These are phyloP conservation scores for Psittacula cyanocephala DNA, from an alignment of 2,113 vertebrate genomes.

Conservation along the genomic window DNA sequence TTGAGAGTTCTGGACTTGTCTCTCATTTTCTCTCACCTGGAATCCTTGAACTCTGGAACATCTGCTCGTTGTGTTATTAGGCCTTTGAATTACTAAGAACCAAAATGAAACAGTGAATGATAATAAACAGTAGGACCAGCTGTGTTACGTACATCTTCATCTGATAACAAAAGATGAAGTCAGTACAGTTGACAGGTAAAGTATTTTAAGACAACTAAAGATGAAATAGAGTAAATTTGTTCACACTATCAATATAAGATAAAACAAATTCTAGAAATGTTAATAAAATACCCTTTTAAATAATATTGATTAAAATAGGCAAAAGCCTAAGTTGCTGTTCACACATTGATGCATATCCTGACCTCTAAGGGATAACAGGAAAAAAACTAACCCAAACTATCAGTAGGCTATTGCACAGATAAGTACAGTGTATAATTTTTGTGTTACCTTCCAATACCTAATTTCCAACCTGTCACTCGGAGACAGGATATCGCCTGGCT, in stretches of 20 bases:
- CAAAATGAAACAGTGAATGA: not conserved
- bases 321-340: not conserved
- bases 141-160: not conserved
- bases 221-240: not conserved
- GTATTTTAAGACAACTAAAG: not conserved
- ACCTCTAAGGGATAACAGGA: not conserved
- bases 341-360: fast-evolving
- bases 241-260: not conserved
- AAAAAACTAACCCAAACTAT: not conserved
- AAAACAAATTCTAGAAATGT: not conserved
- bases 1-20: too few species aligned
- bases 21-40: too few species aligned
- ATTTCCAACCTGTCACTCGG: not conserved
- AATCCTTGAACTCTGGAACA: too few species aligned
- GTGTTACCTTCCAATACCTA: not conserved
- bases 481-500: not conserved
- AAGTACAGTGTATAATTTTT: not conserved
- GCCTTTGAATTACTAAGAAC: not conserved
- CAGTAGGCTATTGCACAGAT: not conserved
- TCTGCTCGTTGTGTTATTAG: not conserved
- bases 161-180: not conserved
- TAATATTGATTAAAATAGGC: not conserved
- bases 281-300: not conserved
- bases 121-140: not conserved
- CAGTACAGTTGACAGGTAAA: not conserved